A percentile compares a stretch with the other conserved stretches of the same genome.
Evolutionary conservation across 1,140 invertebrate species (phyloP).

Genomic region (Scaptomyza graminum): DNA sequence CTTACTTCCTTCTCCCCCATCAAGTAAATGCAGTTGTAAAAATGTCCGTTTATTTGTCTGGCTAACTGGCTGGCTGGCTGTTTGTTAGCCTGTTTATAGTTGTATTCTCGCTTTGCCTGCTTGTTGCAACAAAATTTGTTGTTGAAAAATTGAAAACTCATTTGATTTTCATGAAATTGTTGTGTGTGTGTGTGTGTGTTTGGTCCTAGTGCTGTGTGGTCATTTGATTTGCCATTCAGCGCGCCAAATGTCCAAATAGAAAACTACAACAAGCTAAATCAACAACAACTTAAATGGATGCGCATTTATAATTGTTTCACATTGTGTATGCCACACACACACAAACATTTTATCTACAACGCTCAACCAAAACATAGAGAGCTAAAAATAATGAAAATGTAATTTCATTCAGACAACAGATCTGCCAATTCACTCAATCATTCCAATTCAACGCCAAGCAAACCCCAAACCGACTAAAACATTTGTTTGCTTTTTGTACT

Average conservation of each 20-base stretch:
- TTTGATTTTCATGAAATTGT: conserved; percentile 76
- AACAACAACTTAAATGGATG: conserved; percentile 69
- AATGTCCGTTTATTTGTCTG: conserved; percentile 76
- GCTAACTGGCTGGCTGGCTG: conserved; percentile 35
- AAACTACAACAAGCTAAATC: conserved; percentile 2
- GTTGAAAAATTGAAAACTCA: conserved; percentile 75
- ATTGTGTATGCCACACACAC: conserved; percentile 32
- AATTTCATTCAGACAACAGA: conserved; percentile 67
- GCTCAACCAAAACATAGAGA: conserved; percentile 26
- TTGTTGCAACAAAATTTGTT: background rate
- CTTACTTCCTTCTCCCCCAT: too few species aligned
- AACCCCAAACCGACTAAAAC: background rate
- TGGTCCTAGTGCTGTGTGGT: conserved; percentile 11
- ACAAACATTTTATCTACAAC: conserved; percentile 29
- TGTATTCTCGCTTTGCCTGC: conserved; percentile 56
- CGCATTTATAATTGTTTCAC: conserved; percentile 75
- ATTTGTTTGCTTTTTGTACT: conserved; percentile 41
- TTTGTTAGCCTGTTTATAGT: conserved; percentile 56
- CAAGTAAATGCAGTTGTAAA: conserved; percentile 73
- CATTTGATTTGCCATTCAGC: conserved; percentile 33
- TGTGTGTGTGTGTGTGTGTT: conserved; percentile 34
- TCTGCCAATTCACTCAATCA: conserved; percentile 53
- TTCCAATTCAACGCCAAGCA: background rate
- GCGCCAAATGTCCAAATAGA: conserved; percentile 8
- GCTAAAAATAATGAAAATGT: conserved; percentile 74